Conservation (phyloP, 2,797 vertebrate genomes). For the Sylvilagus floridanus region DNA sequence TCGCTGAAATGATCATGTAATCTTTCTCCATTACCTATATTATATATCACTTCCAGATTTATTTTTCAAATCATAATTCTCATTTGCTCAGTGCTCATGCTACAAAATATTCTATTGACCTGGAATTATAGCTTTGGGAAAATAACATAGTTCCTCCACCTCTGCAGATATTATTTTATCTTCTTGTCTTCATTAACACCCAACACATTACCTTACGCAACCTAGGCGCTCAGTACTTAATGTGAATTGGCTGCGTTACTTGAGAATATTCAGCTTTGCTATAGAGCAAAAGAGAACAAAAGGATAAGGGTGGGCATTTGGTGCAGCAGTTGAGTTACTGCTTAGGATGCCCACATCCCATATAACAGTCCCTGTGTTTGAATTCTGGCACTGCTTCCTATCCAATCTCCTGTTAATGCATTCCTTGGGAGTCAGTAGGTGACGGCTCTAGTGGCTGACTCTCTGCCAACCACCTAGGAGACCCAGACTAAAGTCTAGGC, state of each 20-base stretch:
- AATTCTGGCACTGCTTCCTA: too few relatives aligned
- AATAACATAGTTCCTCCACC: not conserved
- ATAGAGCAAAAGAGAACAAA: not conserved
- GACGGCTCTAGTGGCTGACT: too few relatives aligned
- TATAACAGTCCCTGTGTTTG: too few relatives aligned
- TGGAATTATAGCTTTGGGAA: not conserved
- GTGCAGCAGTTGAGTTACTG: too few relatives aligned
- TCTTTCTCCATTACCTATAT: not conserved
- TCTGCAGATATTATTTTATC: not conserved
- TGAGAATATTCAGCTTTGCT: not conserved
- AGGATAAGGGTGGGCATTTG: not conserved
- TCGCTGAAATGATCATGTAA: not conserved
- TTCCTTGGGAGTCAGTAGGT: too few relatives aligned
- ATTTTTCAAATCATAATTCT: constrained; percentile 19
- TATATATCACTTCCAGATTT: not conserved
- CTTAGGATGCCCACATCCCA: too few relatives aligned
- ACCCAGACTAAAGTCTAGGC: too few relatives aligned
- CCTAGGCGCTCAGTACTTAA: not conserved
- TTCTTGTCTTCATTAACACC: not conserved
- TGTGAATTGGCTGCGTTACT: not conserved
- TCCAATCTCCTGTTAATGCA: too few relatives aligned
- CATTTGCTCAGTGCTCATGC: not conserved
- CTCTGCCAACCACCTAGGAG: too few relatives aligned
- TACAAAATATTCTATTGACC: not conserved
- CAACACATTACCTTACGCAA: not conserved